Evolutionary conservation across 2,888 invertebrate genomes (phyloP).

Genomic region (Melikaiella ostensackeni): DNA sequence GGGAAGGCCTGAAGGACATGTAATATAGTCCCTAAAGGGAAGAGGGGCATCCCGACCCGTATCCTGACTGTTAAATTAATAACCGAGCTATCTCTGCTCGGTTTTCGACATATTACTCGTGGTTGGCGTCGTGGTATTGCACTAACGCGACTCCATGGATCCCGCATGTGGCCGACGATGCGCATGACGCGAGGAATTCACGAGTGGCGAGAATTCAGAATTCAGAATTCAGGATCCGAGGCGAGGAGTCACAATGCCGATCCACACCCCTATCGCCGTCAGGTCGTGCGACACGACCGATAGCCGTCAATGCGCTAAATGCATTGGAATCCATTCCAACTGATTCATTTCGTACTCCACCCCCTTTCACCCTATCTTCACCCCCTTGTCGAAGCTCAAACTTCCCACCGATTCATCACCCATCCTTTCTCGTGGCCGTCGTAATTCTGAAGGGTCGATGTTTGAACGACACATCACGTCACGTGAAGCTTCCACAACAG

Average conservation of each 20-base stretch:
- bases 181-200: constrained; percentile 58
- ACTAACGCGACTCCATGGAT: constrained; percentile 41
- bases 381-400: constrained; percentile 24
- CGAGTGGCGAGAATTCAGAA: constrained; percentile 56
- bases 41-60: constrained; percentile 32
- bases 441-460: constrained; percentile 30
- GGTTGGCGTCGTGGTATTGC: constrained; percentile 23
- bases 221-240: constrained; percentile 58
- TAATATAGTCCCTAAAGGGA: constrained; percentile 18
- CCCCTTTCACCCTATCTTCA: constrained; percentile 16
- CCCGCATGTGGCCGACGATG: constrained; percentile 50
- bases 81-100: constrained; percentile 49
- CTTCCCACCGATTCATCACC: constrained; percentile 33
- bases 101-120: constrained; percentile 48
- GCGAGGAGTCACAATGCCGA: constrained; percentile 59
- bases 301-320: constrained; percentile 68
- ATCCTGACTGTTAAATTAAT: constrained; percentile 56
- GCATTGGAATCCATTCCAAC: constrained; percentile 66
- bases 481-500: constrained; percentile 22
- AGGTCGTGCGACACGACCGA: constrained; percentile 64
- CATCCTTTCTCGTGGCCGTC: constrained; percentile 30
- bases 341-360: constrained; percentile 49
- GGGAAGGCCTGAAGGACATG: constrained; percentile 26
- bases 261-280: constrained; percentile 67
- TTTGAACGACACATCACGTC: constrained; percentile 7